Base-by-base conservation (phyloP, 2,797 vertebrate species). In the Protosalanx chinensis region DNA sequence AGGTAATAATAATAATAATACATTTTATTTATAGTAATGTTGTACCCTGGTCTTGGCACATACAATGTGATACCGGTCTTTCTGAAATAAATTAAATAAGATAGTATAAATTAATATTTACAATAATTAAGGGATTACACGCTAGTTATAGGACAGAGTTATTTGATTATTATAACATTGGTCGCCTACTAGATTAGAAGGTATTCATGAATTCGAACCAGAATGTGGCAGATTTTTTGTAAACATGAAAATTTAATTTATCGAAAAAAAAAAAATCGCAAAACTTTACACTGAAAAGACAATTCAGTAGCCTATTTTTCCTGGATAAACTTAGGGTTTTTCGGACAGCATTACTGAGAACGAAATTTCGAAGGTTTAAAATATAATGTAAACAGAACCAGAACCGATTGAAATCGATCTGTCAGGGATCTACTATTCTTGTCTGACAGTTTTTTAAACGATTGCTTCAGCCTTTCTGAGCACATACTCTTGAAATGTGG, bases 381-480 rank as follows among this genome's bases (percentile, higher is more conserved):
- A 20, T 5, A 46, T 13, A 46, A 65, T 67, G 41, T 12, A n/a
- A 7, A 6, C 49, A 53, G 18, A 56, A 56, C 6, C 15, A 56
- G 6, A 56, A 56, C 51, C 18, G 51, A 56, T 7, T n/a, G 5
- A n/a, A 56, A 32, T 67, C 65, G 29, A 67, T 51, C 16, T 0
- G 29, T 64, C 35, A 8, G 65, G n/a, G 23, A 32, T 67, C 65
- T 32, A 67, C 30, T 67, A 30, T 49, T 33, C 29, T 12, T 53
- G 65, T 51, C 65, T 53, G 6, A 13, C 41, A 1, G 35, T 30
- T 46, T 16, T 16, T 15, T 67, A 6, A 13, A 53, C 65, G 49
- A 67, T 67, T 56, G 65, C 65, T 67, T 18, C 18, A 32, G 65
- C 3, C 6, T 67, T 67, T 53, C 27, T 30, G 46, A 29, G 65